These are phyloP conservation scores for Ammodytes marinus DNA, from an alignment of 2,113 vertebrate genomes.

Conservation along the genomic window DNA sequence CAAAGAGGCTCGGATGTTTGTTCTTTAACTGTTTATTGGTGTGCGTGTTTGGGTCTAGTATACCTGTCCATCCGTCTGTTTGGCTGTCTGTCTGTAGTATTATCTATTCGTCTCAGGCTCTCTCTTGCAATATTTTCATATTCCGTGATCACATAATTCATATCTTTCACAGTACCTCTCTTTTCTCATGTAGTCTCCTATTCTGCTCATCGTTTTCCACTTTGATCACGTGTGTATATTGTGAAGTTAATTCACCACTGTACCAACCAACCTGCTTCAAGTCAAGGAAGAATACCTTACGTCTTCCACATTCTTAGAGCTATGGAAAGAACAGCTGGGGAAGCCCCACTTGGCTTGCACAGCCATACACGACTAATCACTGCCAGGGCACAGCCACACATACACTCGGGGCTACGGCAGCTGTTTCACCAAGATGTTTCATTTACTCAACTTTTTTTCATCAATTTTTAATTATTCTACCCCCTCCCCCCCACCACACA, in stretches of 20 bases:
- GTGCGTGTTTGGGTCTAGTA: slow-evolving; percentile 41
- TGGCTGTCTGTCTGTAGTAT: slow-evolving; percentile 23
- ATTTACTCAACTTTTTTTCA: slow-evolving; percentile 54
- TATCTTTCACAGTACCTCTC: background rate
- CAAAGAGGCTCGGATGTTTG: slow-evolving; percentile 51
- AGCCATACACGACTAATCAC: slow-evolving; percentile 36
- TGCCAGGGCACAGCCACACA: slow-evolving; percentile 11
- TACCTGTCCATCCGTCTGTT: slow-evolving; percentile 46
- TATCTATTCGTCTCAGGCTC: slow-evolving; percentile 35
- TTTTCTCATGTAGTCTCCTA: background rate
- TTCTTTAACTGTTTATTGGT: slow-evolving; percentile 51
- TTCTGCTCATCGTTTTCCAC: background rate
- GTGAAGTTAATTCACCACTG: background rate
- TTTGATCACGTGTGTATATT: background rate
- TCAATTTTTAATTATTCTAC: slow-evolving; percentile 52
- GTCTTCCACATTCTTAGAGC: background rate
- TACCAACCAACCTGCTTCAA: background rate
- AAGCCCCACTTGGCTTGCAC: slow-evolving; percentile 4
- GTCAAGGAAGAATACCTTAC: background rate
- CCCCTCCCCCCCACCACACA: background rate
- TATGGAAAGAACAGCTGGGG: slow-evolving; percentile 47
- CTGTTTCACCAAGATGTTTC: slow-evolving; percentile 51
- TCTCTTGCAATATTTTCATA: slow-evolving; percentile 38
- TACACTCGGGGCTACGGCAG: slow-evolving; percentile 23
- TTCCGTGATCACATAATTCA: background rate